Evolutionary conservation across 2,113 vertebrate genomes (phyloP), one percentile per base, ranked within the genome.

Genomic region (Varanus salvator): DNA sequence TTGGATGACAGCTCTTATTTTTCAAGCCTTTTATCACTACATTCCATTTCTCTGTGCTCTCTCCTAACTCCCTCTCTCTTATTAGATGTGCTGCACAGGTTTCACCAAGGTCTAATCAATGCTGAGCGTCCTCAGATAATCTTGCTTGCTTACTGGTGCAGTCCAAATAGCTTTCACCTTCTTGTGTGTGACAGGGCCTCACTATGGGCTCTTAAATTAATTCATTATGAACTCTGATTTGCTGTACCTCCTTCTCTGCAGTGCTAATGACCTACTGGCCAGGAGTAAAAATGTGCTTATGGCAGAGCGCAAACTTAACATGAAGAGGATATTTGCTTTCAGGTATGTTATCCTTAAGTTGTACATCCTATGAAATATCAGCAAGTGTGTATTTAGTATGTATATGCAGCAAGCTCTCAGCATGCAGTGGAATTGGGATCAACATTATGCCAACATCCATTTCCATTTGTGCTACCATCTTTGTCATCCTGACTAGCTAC

Each of bases 61-160:
- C 90, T 95, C 85, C 93, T 89, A 92, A 93, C n/a, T 94, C 92
- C 90, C 91, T 90, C 52, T 93, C 91, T 94, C 89, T 72, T 87
- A 78, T 68, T 72, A 71, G 86, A 87, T 21, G 0, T 80, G 86
- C 87, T 87, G 84, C 3, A 0, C 76, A 87, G 60, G 57, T 87
- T 87, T 38, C 38, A 15, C 84, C 75, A 92, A 90, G 92, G 90
- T 92, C 92, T 87, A 19, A 72, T 80, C 76, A 31, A 80, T 87
- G 76, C 31, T 52, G 76, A 87, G 31, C 64, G 83, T 90, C 34
- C 76, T 84, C 0, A 2, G 91, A 75, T 93, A 91, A 93, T 90
- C 1, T 1, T 78, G 90, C 90, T 95, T 93, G 92, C 92, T 94
- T 90, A 64, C 90, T 57, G 84, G 92, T 89, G 89, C 92, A 94